phyloP scores from a whole-genome alignment of 2,797 vertebrate species.

The Syngnathus acus region DNA sequence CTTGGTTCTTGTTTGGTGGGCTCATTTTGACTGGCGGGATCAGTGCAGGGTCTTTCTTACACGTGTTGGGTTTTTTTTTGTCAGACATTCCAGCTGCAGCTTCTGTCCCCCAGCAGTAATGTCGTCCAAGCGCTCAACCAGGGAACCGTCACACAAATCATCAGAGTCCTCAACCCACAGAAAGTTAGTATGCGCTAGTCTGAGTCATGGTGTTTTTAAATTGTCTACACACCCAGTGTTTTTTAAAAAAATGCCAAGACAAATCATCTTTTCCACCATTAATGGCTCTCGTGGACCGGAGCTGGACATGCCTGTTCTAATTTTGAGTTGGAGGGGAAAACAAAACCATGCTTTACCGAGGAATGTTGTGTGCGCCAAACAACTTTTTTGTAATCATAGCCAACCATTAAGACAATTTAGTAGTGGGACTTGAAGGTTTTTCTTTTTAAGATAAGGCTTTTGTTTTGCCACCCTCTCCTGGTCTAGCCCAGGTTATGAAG shows the following conservation, averaged over 20 bases:
- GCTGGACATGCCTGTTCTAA: too few relatives aligned
- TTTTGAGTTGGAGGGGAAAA: background rate
- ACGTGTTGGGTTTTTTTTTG: background rate
- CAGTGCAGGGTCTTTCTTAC: background rate
- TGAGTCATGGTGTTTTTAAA: background rate
- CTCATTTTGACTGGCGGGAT: background rate
- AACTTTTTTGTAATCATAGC: too few relatives aligned
- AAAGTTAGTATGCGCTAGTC: conserved; percentile 72
- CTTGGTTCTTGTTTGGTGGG: background rate
- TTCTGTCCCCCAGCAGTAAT: conserved; percentile 97
- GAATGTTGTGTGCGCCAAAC: too few relatives aligned
- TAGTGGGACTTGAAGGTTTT: too few relatives aligned
- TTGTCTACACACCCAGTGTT: background rate
- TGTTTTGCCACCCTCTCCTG: too few relatives aligned
- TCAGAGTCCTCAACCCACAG: conserved; percentile 98
- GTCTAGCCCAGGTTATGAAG: too few relatives aligned
- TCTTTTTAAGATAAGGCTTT: too few relatives aligned
- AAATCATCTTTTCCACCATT: background rate
- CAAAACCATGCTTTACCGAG: too few relatives aligned
- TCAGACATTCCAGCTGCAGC: conserved; percentile 99
- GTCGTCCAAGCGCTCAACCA: conserved; percentile 93
- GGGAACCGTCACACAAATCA: conserved; percentile 95
- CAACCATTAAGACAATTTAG: too few relatives aligned
- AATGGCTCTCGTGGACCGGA: too few relatives aligned
- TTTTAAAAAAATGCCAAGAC: background rate